Percentiles rank a stretch among this genome's conserved stretches.
phyloP scores from a whole-genome alignment of 2,888 invertebrate genomes.

The Plagodis pulveraria region DNA sequence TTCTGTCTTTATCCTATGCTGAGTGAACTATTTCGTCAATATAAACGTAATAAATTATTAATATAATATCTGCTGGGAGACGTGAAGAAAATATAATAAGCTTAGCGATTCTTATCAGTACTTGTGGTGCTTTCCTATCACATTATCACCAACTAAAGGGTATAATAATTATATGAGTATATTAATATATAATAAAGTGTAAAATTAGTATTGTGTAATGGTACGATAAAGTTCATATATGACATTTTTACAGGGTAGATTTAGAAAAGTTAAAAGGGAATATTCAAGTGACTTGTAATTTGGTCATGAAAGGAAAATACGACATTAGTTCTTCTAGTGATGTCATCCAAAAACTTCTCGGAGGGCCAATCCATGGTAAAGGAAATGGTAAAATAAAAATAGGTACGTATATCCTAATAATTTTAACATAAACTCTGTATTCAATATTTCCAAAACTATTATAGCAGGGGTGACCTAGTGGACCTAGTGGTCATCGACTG shows the following conservation, averaged over 20 bases:
- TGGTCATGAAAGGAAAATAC: conserved; percentile 49
- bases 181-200: no score
- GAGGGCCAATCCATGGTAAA: conserved; percentile 44
- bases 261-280: conserved; percentile 40
- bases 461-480: no score
- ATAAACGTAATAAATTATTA: no score
- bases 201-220: neutral
- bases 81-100: no score
- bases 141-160: no score
- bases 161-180: no score
- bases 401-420: conserved; percentile 37
- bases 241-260: conserved; percentile 43
- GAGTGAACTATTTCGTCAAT: no score
- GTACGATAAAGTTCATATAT: neutral
- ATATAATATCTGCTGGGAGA: no score
- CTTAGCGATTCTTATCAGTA: no score
- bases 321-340: conserved; percentile 36
- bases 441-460: neutral
- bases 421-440: neutral
- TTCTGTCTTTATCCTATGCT: no score
- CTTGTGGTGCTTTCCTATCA: no score
- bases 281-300: conserved; percentile 49
- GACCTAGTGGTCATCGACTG: no score
- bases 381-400: conserved; percentile 53
- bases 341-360: conserved; percentile 39